Percentiles rank a stretch among this genome's conserved stretches.
Evolutionary conservation across 1,140 invertebrate species (phyloP).

Genomic region (Drosophila busckii): DNA sequence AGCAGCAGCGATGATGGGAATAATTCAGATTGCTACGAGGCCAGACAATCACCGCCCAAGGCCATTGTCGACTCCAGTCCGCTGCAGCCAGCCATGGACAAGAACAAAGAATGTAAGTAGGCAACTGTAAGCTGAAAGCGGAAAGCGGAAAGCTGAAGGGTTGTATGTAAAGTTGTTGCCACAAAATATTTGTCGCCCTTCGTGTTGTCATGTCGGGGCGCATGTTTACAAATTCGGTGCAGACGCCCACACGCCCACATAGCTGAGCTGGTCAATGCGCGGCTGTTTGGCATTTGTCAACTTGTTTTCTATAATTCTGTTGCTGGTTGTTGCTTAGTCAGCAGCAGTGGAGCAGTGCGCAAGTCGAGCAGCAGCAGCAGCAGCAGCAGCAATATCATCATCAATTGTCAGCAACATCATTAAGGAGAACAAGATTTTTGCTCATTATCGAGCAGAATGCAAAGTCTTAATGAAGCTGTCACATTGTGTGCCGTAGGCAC

Average conservation of each 20-base stretch:
- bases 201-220: background rate
- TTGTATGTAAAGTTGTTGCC: background rate
- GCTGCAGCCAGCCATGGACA: slow-evolving; percentile 94
- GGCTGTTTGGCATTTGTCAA: slow-evolving; percentile 70
- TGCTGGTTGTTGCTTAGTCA: slow-evolving; percentile 35
- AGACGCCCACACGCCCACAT: slow-evolving; percentile 31
- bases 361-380: slow-evolving; percentile 4
- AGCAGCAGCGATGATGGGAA: slow-evolving; percentile 76
- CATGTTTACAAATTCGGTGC: slow-evolving; percentile 49
- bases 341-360: slow-evolving; percentile 11
- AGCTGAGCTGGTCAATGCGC: slow-evolving; percentile 22
- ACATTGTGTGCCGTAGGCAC: slow-evolving; percentile 50
- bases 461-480: slow-evolving; percentile 65
- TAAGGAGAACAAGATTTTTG: slow-evolving; percentile 6
- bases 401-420: slow-evolving; percentile 12
- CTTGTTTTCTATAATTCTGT: slow-evolving; percentile 26
- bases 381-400: slow-evolving; percentile 14
- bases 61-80: slow-evolving; percentile 96
- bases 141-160: too few relatives aligned
- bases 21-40: slow-evolving; percentile 76
- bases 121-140: too few relatives aligned
- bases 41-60: slow-evolving; percentile 89
- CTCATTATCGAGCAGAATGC: slow-evolving; percentile 38
- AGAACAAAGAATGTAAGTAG: slow-evolving; percentile 98
- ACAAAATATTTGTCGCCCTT: background rate